These are phyloP conservation scores for Callionymus lyra DNA, from an alignment of 2,113 vertebrate species.

Conservation along the genomic window DNA sequence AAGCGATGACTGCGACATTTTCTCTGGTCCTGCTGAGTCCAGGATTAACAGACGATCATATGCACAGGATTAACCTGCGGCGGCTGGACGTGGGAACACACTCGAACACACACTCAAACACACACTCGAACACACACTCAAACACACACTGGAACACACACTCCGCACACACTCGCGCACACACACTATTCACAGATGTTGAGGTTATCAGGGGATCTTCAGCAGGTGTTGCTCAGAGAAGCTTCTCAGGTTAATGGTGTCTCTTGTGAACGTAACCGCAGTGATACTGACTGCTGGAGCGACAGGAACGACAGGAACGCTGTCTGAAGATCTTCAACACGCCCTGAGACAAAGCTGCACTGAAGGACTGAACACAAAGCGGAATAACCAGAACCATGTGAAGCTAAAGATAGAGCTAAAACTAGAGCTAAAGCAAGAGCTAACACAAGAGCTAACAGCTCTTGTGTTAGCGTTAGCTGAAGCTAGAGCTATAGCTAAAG, in stretches of 20 bases:
- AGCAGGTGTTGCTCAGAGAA: too few species aligned
- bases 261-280: too few species aligned
- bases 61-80: slow-evolving; percentile 52
- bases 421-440: too few species aligned
- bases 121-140: slow-evolving; percentile 28
- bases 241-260: too few species aligned
- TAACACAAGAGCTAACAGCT: too few species aligned
- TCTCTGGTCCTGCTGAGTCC: slow-evolving; percentile 40
- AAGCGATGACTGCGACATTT: slow-evolving; percentile 42
- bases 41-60: slow-evolving; percentile 51
- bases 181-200: slow-evolving; percentile 10
- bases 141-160: slow-evolving; percentile 28
- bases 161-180: slow-evolving; percentile 29
- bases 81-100: slow-evolving; percentile 14
- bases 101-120: slow-evolving; percentile 25
- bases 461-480: too few species aligned
- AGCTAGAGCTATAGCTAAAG: too few species aligned
- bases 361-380: slow-evolving; percentile 14
- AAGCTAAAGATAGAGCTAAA: too few species aligned
- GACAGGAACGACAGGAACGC: slow-evolving; percentile 27
- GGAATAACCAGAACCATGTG: slow-evolving; percentile 15
- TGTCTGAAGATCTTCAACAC: slow-evolving; percentile 11
- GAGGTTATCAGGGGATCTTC: too few species aligned
- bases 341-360: slow-evolving; percentile 20
- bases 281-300: slow-evolving; percentile 47